These are phyloP conservation scores for Mycetomoellerius zeteki DNA, from an alignment of 1,140 invertebrate species.

Conservation along the genomic window DNA sequence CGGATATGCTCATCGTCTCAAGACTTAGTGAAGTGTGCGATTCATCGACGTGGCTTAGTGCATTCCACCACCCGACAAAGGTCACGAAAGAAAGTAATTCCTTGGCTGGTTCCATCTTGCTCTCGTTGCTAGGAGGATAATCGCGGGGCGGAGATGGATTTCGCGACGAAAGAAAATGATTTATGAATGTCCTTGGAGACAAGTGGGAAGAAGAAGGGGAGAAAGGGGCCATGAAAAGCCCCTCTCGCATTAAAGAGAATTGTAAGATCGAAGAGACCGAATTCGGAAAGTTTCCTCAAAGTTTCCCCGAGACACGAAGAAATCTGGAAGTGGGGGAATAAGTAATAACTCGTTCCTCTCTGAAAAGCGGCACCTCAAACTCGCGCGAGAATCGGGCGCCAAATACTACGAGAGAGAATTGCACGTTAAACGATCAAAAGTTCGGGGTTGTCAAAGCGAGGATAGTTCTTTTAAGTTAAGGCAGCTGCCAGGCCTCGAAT, in stretches of 20 bases:
- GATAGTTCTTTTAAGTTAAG: slow-evolving; percentile 55
- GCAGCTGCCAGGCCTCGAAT: neutral
- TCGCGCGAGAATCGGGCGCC: slow-evolving; percentile 11
- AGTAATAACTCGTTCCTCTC: slow-evolving; percentile 40
- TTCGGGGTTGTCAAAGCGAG: slow-evolving; percentile 54
- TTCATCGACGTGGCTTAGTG: slow-evolving; percentile 24
- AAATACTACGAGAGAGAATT: slow-evolving; percentile 45
- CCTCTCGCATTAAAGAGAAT: slow-evolving; percentile 47
- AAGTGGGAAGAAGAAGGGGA: neutral
- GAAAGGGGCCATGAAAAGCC: neutral
- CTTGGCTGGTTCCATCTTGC: slow-evolving; percentile 41
- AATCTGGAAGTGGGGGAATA: slow-evolving; percentile 48
- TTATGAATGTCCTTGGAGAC: slow-evolving; percentile 52
- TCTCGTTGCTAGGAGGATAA: slow-evolving; percentile 63
- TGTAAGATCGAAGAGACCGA: slow-evolving; percentile 56
- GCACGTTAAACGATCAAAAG: slow-evolving; percentile 61
- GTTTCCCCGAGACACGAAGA: slow-evolving; percentile 34
- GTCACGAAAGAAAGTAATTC: slow-evolving; percentile 67
- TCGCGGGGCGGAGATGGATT: slow-evolving; percentile 52
- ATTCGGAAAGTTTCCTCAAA: slow-evolving; percentile 37
- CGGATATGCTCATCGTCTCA: slow-evolving; percentile 32
- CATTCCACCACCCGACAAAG: slow-evolving; percentile 61
- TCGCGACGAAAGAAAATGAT: slow-evolving; percentile 67
- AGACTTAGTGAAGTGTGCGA: slow-evolving; percentile 9
- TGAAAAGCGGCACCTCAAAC: slow-evolving; percentile 19